A percentile compares a stretch with the other conserved stretches of the same genome.
Evolutionary conservation across 1,140 invertebrate species (phyloP).

Genomic region (Conopomorpha cramerella): DNA sequence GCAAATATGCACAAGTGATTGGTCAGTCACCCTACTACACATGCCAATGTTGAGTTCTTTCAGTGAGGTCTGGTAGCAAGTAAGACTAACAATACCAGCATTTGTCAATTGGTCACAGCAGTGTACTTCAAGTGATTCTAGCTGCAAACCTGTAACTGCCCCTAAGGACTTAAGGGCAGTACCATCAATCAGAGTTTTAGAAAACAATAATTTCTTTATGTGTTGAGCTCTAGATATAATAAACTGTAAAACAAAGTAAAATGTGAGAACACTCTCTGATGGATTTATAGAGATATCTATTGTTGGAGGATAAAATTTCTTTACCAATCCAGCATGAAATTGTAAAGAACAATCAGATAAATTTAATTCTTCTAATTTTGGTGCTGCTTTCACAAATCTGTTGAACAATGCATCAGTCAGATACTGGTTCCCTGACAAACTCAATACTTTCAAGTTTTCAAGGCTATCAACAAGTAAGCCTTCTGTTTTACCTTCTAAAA

Average conservation of each 20-base stretch:
- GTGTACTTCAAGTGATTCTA: conserved; percentile 63
- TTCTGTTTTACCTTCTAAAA: conserved; percentile 65
- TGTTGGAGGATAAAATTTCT: conserved; percentile 66
- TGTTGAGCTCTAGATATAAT: conserved; percentile 57
- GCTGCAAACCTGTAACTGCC: conserved; percentile 53
- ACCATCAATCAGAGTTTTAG: conserved; percentile 69
- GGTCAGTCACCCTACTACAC: conserved; percentile 67
- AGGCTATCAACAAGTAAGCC: conserved; percentile 54
- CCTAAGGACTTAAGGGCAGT: conserved; percentile 62
- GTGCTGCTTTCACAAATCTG: conserved; percentile 65
- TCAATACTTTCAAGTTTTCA: conserved; percentile 63
- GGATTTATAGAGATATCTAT: conserved; percentile 48
- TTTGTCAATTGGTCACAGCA: conserved; percentile 71
- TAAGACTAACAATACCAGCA: conserved; percentile 61
- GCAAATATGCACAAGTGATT: conserved; percentile 62
- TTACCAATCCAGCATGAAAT: conserved; percentile 69
- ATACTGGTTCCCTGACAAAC: conserved; percentile 69
- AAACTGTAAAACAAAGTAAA: conserved; percentile 66
- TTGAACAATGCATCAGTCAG: conserved; percentile 73
- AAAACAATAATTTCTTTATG: conserved; percentile 67
- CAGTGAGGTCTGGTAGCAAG: conserved; percentile 62
- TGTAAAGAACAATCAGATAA: conserved; percentile 70
- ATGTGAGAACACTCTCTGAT: conserved; percentile 73
- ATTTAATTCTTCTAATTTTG: conserved; percentile 63
- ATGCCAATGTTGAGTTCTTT: conserved; percentile 65